phyloP scores from a whole-genome alignment of 1,140 invertebrate genomes.

The Trinorchestia longiramus region DNA sequence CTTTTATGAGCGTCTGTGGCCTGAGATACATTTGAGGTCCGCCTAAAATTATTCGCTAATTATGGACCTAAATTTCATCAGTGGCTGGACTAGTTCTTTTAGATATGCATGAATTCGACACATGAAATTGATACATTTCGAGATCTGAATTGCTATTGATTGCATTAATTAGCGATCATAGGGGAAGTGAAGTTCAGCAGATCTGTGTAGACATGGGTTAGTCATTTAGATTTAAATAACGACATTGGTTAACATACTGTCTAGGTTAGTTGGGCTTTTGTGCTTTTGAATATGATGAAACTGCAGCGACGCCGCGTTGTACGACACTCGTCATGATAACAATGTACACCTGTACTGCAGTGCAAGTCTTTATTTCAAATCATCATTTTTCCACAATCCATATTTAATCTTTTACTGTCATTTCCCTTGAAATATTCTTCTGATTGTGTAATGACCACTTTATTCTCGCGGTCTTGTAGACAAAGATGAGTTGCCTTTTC shows the following conservation, averaged over 20 bases:
- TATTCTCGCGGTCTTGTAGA: not conserved
- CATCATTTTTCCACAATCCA: not conserved
- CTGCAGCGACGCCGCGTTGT: not conserved
- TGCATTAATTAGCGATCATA: not conserved
- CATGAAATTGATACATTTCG: not conserved
- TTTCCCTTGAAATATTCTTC: not conserved
- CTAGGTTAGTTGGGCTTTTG: not conserved
- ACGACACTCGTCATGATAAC: not conserved
- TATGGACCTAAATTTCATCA: not conserved
- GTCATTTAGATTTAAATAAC: not conserved
- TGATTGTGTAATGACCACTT: not conserved
- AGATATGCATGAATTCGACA: not conserved
- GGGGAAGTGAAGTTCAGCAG: not conserved
- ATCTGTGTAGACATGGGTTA: not conserved
- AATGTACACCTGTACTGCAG: not conserved
- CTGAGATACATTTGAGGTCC: not conserved
- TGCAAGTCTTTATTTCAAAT: not conserved
- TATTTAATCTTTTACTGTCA: not conserved
- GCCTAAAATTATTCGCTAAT: not conserved
- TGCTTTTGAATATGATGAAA: not conserved
- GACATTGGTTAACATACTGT: not conserved
- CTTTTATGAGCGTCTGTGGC: conserved; percentile 57
- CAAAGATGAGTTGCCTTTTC: not conserved
- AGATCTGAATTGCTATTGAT: not conserved
- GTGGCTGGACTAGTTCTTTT: not conserved